phyloP scores from a whole-genome alignment of 2,888 invertebrate genomes.

The Acanthococcus lagerstroemiae region DNA sequence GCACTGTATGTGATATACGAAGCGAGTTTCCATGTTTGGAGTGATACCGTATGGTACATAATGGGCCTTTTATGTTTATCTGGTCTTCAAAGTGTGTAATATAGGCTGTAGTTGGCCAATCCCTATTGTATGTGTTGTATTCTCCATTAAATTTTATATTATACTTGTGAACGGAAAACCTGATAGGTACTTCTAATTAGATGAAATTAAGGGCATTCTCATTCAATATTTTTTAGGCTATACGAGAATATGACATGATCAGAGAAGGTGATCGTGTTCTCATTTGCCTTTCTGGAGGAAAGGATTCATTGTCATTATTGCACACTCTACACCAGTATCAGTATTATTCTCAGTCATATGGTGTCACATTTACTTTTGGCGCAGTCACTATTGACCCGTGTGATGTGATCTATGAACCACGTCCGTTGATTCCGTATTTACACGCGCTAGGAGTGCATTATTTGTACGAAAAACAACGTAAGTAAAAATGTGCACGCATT shows the following conservation, averaged over 20 bases:
- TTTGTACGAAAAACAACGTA: conserved; percentile 60
- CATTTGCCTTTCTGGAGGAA: conserved; percentile 74
- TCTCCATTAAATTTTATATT: no score
- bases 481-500: no score
- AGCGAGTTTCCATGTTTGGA: no score
- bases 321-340: conserved; percentile 78
- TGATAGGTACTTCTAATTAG: no score
- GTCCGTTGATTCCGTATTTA: conserved; percentile 62
- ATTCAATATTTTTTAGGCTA: conserved; percentile 47
- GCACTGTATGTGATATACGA: no score
- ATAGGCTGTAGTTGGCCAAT: no score
- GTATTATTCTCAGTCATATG: conserved; percentile 62
- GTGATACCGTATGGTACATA: no score
- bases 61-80: no score
- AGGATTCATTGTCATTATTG: conserved; percentile 70
- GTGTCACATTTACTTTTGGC: conserved; percentile 57
- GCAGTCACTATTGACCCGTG: conserved; percentile 64
- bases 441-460: conserved; percentile 62
- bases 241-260: conserved; percentile 75
- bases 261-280: conserved; percentile 69
- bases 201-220: no score
- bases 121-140: no score
- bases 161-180: no score
- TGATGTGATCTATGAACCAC: conserved; percentile 50
- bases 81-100: no score